Percentiles rank a stretch among this genome's conserved stretches.
phyloP scores from a whole-genome alignment of 1,140 invertebrate genomes.

The Pseudoatta argentina region DNA sequence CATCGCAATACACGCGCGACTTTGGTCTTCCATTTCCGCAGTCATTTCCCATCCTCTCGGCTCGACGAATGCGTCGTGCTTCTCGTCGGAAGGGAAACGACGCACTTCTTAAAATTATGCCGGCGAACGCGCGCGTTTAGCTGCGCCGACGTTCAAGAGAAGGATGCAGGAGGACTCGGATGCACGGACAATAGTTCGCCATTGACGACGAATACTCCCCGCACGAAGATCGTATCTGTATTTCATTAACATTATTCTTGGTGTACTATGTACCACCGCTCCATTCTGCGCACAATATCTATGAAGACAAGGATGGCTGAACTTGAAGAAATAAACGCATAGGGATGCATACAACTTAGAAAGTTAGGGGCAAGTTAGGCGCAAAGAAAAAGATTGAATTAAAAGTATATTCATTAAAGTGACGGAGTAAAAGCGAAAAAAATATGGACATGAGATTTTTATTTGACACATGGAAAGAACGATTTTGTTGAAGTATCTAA shows the following conservation, averaged over 20 bases:
- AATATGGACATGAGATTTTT: not conserved
- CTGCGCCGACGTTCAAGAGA: constrained; percentile 4
- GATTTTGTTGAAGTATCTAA: no score
- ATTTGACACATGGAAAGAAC: not conserved
- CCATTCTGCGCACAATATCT: constrained; percentile 34
- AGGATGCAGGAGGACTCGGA: not conserved
- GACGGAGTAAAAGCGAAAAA: not conserved
- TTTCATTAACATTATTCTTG: constrained; percentile 87
- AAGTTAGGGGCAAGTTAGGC: not conserved
- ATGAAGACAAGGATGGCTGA: constrained; percentile 23
- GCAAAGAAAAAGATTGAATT: not conserved
- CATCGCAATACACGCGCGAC: not conserved
- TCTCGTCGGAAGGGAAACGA: not conserved
- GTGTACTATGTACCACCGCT: constrained; percentile 64
- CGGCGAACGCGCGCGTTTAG: constrained; percentile 5
- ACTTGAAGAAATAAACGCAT: not conserved
- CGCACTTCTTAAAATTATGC: constrained; percentile 44
- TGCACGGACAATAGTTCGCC: constrained; percentile 66
- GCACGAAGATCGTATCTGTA: constrained; percentile 85
- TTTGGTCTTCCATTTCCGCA: constrained; percentile 52
- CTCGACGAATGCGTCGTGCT: not conserved
- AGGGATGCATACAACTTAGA: not conserved
- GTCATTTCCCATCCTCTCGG: not conserved
- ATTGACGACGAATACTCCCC: constrained; percentile 72
- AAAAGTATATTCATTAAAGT: not conserved